Evolutionary conservation across 1,140 invertebrate species (phyloP).

Genomic region (Drosophila mayri): DNA sequence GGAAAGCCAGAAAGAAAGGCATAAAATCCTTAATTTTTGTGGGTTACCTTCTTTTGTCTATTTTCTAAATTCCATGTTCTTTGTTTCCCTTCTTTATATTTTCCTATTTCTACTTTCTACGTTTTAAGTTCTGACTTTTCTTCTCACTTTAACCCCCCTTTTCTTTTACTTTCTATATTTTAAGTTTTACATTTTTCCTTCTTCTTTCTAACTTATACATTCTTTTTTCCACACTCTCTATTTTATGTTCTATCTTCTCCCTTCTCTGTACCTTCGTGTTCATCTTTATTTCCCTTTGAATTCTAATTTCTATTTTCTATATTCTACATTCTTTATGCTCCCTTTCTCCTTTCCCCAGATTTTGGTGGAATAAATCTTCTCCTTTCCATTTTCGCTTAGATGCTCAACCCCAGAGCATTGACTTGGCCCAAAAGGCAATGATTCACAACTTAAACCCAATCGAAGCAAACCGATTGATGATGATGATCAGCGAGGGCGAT

Average conservation of each 20-base stretch:
- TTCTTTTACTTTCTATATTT: too few species aligned
- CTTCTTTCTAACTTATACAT: background rate
- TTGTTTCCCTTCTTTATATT: too few species aligned
- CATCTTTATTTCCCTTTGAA: too few species aligned
- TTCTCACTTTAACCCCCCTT: too few species aligned
- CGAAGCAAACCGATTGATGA: constrained; percentile 17
- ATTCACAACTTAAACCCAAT: constrained; percentile 41
- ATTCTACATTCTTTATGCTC: background rate
- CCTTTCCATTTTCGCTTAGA: constrained; percentile 31
- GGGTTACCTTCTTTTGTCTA: background rate
- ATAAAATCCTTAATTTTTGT: too few species aligned
- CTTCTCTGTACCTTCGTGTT: background rate
- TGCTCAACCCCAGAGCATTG: constrained; percentile 36
- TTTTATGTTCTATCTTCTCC: too few species aligned
- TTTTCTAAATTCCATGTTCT: background rate
- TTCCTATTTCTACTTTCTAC: too few species aligned
- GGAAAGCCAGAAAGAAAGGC: too few species aligned
- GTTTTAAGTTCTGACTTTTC: too few species aligned
- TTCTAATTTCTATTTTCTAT: background rate
- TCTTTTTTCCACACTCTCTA: background rate
- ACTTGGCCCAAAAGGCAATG: constrained; percentile 56
- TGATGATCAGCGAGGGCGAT: constrained; percentile 16
- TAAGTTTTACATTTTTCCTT: background rate
- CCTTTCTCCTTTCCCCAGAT: background rate
- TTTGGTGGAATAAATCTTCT: background rate